A percentile compares a stretch with the other conserved stretches of the same genome.
Evolutionary conservation across 35 echinoderm and acorn worm species (phyloP).

Genomic region (Apostichopus californicus): DNA sequence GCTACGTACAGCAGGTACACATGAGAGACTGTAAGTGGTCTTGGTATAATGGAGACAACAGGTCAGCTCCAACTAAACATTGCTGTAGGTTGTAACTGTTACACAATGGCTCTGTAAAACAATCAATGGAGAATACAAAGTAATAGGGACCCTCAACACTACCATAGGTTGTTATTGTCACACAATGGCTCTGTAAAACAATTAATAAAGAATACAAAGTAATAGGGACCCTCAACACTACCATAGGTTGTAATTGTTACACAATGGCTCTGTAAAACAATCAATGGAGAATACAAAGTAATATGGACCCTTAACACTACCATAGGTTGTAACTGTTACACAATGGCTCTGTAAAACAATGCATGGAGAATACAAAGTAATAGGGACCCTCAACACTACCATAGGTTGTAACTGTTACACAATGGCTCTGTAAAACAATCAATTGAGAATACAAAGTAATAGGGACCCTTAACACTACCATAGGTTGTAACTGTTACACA

Average conservation of each 20-base stretch:
- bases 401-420: constrained; percentile 36
- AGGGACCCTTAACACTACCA: neutral
- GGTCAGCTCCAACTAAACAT: no score
- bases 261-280: no score
- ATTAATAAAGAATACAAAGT: no score
- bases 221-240: neutral
- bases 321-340: constrained; percentile 46
- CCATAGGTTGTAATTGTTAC: constrained; percentile 16
- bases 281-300: neutral
- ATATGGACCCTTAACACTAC: neutral
- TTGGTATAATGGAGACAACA: no score
- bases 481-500: constrained; percentile 46
- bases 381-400: neutral
- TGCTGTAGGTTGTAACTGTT: constrained; percentile 42
- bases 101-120: constrained; percentile 2
- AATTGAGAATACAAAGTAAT: neutral
- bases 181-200: constrained; percentile 16
- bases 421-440: neutral
- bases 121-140: neutral
- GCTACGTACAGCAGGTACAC: no score
- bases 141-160: neutral
- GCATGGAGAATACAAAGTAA: neutral
- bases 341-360: constrained; percentile 2
- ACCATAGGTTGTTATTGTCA: constrained; percentile 13
- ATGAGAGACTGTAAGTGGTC: no score